phyloP scores from a whole-genome alignment of 2,888 invertebrate genomes.

The Euplagia quadripunctaria region DNA sequence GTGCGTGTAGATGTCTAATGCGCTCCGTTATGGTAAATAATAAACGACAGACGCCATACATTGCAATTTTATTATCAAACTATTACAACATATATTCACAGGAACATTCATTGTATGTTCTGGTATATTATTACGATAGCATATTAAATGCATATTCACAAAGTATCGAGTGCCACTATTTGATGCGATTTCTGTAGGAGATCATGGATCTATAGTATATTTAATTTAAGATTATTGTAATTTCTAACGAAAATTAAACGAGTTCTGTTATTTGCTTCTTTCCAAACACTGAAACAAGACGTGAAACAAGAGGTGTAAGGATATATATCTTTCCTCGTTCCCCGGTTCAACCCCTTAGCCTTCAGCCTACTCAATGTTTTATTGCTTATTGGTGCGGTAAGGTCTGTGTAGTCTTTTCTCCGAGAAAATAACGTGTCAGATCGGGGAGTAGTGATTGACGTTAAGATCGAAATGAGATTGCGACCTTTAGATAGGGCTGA shows the following conservation, averaged over 20 bases:
- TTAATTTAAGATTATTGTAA: too few relatives aligned
- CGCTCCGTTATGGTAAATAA: too few relatives aligned
- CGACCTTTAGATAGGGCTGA: constrained; percentile 12
- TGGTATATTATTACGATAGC: too few relatives aligned
- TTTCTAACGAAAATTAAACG: neutral
- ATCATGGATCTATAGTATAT: too few relatives aligned
- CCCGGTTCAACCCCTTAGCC: constrained; percentile 15
- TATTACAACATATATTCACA: too few relatives aligned
- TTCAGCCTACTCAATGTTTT: constrained; percentile 39
- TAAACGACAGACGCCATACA: too few relatives aligned
- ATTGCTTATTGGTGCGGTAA: constrained; percentile 56
- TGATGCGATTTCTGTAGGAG: too few relatives aligned
- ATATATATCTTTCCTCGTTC: neutral
- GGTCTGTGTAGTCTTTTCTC: constrained; percentile 42
- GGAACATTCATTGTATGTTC: too few relatives aligned
- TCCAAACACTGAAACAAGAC: constrained; percentile 1
- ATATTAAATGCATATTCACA: too few relatives aligned
- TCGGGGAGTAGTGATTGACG: constrained; percentile 39
- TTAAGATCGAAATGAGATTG: constrained; percentile 25
- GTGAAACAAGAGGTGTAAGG: neutral
- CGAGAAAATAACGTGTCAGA: constrained; percentile 46
- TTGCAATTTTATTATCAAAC: too few relatives aligned
- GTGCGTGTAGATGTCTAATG: too few relatives aligned
- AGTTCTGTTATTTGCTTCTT: neutral
- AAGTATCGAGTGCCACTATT: too few relatives aligned